Base-by-base conservation (phyloP, 2,113 vertebrate species). In the Eretmochelys imbricata region DNA sequence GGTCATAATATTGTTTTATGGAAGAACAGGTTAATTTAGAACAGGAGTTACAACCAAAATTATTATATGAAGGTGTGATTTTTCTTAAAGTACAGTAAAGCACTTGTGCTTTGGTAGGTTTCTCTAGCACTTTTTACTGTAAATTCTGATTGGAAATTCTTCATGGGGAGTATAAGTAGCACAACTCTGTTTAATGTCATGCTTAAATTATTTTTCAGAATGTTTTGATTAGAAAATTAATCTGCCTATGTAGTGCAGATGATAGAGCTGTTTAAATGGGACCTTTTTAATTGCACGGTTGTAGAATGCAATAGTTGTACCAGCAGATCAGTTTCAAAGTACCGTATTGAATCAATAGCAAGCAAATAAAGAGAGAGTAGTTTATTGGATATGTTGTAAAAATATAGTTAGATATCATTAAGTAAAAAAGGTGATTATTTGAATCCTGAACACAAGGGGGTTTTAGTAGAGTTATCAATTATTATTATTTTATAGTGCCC, bases 141-240 rank as follows among this genome's bases (percentile, higher is more conserved):
- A 97, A 97, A 97, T 98, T 98, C 97, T 97, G 97, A 96, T 83
- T 97, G 96, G 97, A 98, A 98, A 98, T 98, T 97, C 97, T 98
- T 98, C 91, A 85, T 97, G 94, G 91, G 97, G 94, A 97, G 91
- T 95, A 79, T 98, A 98, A 98, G 98, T 98, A 98, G 94, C 95
- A 96, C 96, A 97, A 97, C 97, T 97, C 89, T 97, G 96, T 97
- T 98, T 98, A 98, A 98, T 98, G 98, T 98, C 98, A 98, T 97
- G 96, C 97, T 96, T 98, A 98, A 98, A 98, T 98, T 98, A 97
- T 98, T 98, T 98, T 96, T 95, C 95, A 97, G 98, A 97, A 97
- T 97, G 97, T 97, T 98, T 98, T 98, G 98, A 98, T 98, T 98
- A 98, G 97, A 98, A 98, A 98, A 98, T 98, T 98, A 98, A 98